These are phyloP conservation scores for Phyllotis vaccarum DNA, from an alignment of 2,797 vertebrate genomes.

Conservation along the genomic window DNA sequence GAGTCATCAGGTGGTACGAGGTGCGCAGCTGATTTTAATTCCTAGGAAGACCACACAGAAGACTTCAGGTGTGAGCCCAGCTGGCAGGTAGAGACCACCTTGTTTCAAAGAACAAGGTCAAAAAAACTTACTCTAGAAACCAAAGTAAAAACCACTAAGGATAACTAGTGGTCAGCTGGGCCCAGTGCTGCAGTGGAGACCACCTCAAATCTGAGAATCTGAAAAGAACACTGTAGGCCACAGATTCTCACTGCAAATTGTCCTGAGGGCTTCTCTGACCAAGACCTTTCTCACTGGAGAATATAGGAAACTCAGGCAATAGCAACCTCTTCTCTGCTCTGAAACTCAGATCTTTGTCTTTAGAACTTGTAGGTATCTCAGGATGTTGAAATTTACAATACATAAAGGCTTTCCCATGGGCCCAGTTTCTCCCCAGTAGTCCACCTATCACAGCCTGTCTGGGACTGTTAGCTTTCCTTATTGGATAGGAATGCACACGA, in stretches of 20 bases:
- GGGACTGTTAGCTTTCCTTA: too few relatives aligned
- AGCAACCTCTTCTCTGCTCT: neutral
- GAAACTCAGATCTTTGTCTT: neutral
- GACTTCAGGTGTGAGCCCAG: neutral
- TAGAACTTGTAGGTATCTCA: too few relatives aligned
- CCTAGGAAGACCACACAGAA: neutral
- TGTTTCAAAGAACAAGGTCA: neutral
- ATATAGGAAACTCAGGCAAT: too few relatives aligned
- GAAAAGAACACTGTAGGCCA: too few relatives aligned
- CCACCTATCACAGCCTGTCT: too few relatives aligned
- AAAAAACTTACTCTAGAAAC: neutral
- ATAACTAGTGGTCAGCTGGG: neutral
- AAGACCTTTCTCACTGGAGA: neutral
- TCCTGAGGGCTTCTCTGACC: neutral
- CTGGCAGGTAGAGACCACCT: neutral
- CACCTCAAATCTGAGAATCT: neutral
- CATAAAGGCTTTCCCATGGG: too few relatives aligned
- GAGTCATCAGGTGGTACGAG: neutral
- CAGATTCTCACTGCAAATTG: neutral
- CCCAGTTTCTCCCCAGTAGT: too few relatives aligned
- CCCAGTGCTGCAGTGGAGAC: neutral
- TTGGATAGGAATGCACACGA: too few relatives aligned
- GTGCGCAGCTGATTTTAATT: neutral
- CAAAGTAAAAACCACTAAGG: neutral
- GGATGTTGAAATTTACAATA: too few relatives aligned